Evolutionary conservation across 92 coral and sea anemone species (phyloP).

Genomic region (Actinernus sp.): DNA sequence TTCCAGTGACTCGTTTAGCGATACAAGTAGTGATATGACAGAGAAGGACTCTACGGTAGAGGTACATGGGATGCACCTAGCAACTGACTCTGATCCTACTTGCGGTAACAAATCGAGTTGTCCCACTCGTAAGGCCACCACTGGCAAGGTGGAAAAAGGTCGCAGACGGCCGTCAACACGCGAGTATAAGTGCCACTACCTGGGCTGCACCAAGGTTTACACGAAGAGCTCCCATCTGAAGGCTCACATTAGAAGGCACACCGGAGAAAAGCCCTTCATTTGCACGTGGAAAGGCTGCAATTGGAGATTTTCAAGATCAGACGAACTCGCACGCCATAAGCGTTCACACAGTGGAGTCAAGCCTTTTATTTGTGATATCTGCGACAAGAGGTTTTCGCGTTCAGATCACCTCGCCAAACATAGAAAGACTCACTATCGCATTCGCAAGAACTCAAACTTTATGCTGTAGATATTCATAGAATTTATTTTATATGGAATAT

Average conservation of each 20-base stretch:
- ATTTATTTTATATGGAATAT: not conserved
- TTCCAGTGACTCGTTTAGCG: conserved; percentile 35
- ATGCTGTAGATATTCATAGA: conserved; percentile 29
- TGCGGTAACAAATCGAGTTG: not conserved
- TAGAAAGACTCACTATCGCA: conserved; percentile 88
- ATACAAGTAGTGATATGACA: conserved; percentile 62
- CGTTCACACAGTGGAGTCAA: conserved; percentile 93
- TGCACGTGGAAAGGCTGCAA: conserved; percentile 95
- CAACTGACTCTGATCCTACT: not conserved
- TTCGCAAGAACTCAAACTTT: conserved; percentile 80
- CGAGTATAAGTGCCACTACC: conserved; percentile 85
- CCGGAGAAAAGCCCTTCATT: conserved; percentile 90
- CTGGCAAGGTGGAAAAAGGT: conserved; percentile 52
- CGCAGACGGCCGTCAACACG: conserved; percentile 83
- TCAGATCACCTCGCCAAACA: conserved; percentile 93
- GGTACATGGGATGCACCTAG: conserved; percentile 18
- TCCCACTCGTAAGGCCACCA: conserved; percentile 18
- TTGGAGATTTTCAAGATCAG: conserved; percentile 91
- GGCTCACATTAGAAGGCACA: conserved; percentile 88
- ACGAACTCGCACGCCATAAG: conserved; percentile 90
- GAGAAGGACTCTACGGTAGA: conserved; percentile 23
- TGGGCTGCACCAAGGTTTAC: conserved; percentile 82
- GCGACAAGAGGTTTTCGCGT: conserved; percentile 89
- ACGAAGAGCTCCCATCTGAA: conserved; percentile 92
- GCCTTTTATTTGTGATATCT: conserved; percentile 88